Conservation (phyloP, 2,888 invertebrate genomes). For the Yponomeuta malinellus region DNA sequence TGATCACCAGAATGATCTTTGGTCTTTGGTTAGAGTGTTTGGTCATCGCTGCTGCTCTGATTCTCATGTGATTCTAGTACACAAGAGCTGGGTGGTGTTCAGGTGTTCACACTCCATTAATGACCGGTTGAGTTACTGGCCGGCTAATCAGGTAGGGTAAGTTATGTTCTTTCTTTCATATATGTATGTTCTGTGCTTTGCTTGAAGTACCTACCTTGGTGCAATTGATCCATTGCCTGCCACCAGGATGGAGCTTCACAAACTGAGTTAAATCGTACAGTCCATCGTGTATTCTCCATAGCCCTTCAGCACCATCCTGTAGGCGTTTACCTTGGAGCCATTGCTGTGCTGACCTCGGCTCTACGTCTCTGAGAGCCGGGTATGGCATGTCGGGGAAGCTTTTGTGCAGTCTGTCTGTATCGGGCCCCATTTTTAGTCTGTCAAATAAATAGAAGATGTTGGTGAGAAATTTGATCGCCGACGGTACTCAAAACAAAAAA, state of each 20-base stretch:
- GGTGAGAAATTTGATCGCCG: neutral
- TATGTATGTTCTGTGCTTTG: too few species aligned
- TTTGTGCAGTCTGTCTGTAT: constrained; percentile 42
- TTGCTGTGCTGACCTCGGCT: constrained; percentile 53
- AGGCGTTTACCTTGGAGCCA: constrained; percentile 80
- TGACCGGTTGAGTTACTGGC: too few species aligned
- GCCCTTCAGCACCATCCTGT: constrained; percentile 83
- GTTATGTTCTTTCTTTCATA: neutral
- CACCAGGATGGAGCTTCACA: constrained; percentile 89
- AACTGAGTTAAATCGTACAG: constrained; percentile 93
- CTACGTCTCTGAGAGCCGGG: constrained; percentile 58
- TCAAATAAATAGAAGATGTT: neutral
- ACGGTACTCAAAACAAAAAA: too few species aligned
- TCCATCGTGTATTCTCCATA: constrained; percentile 86
- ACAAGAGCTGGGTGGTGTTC: too few species aligned
- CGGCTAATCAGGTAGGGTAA: too few species aligned
- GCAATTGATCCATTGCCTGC: constrained; percentile 82
- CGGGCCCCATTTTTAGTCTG: constrained; percentile 38
- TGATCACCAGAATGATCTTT: too few species aligned
- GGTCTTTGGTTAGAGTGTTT: too few species aligned
- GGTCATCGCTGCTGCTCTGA: too few species aligned
- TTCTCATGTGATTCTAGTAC: too few species aligned
- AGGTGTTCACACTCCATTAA: too few species aligned
- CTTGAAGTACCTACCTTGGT: constrained; percentile 73
- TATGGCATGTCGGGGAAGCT: constrained; percentile 72